A percentile compares a stretch with the other conserved stretches of the same genome.
phyloP scores from a whole-genome alignment of 2,888 invertebrate genomes.

The Mesorhabditis spiculigera region DNA sequence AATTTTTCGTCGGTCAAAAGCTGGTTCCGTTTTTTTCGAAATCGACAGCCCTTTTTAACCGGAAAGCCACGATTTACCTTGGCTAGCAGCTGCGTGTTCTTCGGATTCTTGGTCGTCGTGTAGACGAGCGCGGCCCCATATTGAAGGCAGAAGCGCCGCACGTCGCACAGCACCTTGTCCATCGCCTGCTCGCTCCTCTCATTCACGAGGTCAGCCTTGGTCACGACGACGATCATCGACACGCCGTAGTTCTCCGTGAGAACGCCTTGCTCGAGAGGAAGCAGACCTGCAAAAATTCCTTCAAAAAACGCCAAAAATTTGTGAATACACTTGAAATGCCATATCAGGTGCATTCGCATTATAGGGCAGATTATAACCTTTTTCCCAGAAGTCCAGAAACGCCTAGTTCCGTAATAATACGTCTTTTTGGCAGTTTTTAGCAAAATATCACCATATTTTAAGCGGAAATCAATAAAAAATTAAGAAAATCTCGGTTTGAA shows the following conservation, averaged over 20 bases:
- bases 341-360: constrained; percentile 17
- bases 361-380: neutral
- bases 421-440: too few relatives aligned
- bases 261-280: constrained; percentile 46
- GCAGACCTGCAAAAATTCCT: constrained; percentile 22
- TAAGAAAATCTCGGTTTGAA: too few relatives aligned
- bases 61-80: neutral
- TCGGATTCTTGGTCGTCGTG: constrained; percentile 30
- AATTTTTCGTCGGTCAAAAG: too few relatives aligned
- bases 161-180: constrained; percentile 45
- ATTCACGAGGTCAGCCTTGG: constrained; percentile 48
- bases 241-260: constrained; percentile 51
- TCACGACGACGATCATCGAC: constrained; percentile 48
- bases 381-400: too few relatives aligned
- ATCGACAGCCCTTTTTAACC: too few relatives aligned
- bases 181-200: constrained; percentile 38
- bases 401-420: too few relatives aligned
- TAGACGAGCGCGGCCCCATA: constrained; percentile 52
- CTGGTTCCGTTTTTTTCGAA: too few relatives aligned
- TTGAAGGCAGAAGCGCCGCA: constrained; percentile 49
- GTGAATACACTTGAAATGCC: constrained; percentile 13
- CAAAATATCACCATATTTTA: too few relatives aligned
- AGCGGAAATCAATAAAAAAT: too few relatives aligned
- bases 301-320: constrained; percentile 11
- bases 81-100: constrained; percentile 6